Conservation (phyloP, 2,113 vertebrate species). For the Diphyllodes magnificus region DNA sequence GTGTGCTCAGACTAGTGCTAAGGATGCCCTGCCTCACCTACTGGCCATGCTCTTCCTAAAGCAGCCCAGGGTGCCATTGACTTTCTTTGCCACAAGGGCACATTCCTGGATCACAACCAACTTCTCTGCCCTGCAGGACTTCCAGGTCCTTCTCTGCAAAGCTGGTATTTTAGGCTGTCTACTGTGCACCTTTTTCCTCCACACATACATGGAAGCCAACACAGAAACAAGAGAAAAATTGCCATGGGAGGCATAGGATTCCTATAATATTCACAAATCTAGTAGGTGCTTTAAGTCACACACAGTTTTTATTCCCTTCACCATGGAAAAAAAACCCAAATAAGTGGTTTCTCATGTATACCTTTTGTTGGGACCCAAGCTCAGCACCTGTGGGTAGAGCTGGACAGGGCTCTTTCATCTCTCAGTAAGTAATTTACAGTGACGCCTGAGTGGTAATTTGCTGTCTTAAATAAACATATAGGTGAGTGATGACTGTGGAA, state of each 20-base stretch:
- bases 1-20: neutral
- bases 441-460: neutral
- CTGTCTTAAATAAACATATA: slow-evolving; percentile 22
- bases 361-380: neutral
- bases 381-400: neutral
- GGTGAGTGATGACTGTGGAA: slow-evolving; percentile 8
- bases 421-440: neutral
- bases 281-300: neutral
- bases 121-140: neutral
- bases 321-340: neutral
- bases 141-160: neutral
- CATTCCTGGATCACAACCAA: neutral
- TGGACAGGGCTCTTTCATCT: neutral
- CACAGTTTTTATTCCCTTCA: neutral
- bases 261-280: neutral
- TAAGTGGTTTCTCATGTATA: neutral
- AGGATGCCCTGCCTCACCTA: neutral
- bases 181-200: neutral
- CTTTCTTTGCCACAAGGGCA: neutral
- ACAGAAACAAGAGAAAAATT: neutral
- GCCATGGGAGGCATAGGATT: neutral
- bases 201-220: neutral
- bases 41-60: neutral
- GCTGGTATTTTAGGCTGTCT: neutral
- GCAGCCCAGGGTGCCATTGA: neutral